phyloP scores from a whole-genome alignment of 2,113 vertebrate genomes.

The Tauraco erythrolophus region DNA sequence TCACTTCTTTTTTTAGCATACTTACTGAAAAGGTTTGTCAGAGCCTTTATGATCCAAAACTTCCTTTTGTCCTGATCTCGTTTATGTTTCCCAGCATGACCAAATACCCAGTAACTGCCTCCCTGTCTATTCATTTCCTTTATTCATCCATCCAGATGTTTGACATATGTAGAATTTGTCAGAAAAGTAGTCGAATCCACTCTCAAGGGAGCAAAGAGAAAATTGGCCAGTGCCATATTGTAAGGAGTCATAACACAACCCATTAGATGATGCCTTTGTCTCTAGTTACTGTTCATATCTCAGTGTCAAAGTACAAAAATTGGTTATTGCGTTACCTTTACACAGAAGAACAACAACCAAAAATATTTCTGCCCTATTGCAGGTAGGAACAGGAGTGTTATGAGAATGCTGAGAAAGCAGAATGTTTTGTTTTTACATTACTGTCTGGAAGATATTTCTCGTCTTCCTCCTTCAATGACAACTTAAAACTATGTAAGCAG shows the following conservation, averaged over 20 bases:
- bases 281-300: neutral
- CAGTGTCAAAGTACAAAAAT: neutral
- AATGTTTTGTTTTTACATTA: neutral
- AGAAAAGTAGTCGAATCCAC: neutral
- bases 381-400: neutral
- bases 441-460: neutral
- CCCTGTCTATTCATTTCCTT: neutral
- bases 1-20: constrained; percentile 11
- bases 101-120: constrained; percentile 5
- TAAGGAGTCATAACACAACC: neutral
- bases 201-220: constrained; percentile 13
- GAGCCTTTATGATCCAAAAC: constrained; percentile 21
- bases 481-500: neutral
- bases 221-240: constrained; percentile 43
- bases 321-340: neutral
- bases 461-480: neutral
- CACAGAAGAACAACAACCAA: neutral
- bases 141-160: constrained; percentile 37
- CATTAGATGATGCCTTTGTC: neutral
- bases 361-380: neutral
- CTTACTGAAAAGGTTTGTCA: constrained; percentile 27
- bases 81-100: constrained; percentile 52
- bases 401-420: neutral
- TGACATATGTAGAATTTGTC: neutral
- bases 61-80: neutral